A percentile compares a stretch with the other conserved stretches of the same genome.
These are phyloP conservation scores for Rhizomys pruinosus DNA, from an alignment of 2,113 vertebrate genomes.

Conservation along the genomic window DNA sequence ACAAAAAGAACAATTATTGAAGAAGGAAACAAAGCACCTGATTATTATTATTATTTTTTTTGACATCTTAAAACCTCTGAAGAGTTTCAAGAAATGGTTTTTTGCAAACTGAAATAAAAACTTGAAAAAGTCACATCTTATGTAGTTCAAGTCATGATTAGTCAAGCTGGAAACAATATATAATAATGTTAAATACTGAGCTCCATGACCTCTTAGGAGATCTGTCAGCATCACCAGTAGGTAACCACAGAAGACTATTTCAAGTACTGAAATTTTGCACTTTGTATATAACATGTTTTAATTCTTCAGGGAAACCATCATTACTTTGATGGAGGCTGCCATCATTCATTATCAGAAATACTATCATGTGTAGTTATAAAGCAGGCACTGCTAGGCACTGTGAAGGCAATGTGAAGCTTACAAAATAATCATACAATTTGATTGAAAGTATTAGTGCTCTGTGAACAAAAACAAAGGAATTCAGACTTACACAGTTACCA, in stretches of 20 bases:
- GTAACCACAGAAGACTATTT: not conserved
- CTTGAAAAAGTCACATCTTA: constrained; percentile 41
- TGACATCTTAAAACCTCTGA: constrained; percentile 1
- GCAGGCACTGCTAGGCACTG: not conserved
- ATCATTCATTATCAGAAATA: no score
- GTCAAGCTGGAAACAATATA: not conserved
- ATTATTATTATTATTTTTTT: not conserved
- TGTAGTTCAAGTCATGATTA: not conserved
- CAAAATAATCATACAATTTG: not conserved
- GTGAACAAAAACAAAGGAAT: not conserved
- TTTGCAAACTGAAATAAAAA: constrained; percentile 40
- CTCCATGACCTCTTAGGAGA: not conserved
- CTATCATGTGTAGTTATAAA: not conserved
- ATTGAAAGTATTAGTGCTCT: constrained; percentile 2
- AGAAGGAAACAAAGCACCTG: not conserved
- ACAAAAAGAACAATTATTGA: constrained; percentile 17
- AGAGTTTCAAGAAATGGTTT: constrained; percentile 49
- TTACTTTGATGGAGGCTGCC: not conserved
- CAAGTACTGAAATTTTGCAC: not conserved
- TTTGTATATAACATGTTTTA: not conserved
- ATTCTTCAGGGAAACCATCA: constrained; percentile 30
- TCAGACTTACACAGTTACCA: not conserved
- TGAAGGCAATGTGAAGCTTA: not conserved
- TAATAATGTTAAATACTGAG: not conserved
- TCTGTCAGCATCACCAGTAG: not conserved